Percentiles rank a stretch among this genome's conserved stretches.
Conservation (phyloP, 2,888 invertebrate genomes). For the Ennomos erosarius region DNA sequence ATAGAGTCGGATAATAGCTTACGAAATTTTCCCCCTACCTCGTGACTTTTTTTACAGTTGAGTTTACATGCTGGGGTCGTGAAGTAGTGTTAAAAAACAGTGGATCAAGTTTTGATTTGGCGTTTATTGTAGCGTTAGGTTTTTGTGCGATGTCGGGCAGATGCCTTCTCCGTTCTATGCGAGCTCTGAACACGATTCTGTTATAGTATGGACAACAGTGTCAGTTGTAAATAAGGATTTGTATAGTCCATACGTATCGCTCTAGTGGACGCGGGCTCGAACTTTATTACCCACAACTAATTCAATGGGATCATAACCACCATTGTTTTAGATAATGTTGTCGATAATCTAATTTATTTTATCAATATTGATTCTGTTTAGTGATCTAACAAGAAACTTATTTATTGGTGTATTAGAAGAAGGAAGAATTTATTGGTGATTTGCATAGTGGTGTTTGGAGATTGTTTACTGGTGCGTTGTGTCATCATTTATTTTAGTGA, state of each 20-base stretch:
- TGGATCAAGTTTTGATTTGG: slow-evolving; percentile 68
- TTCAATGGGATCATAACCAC: slow-evolving; percentile 56
- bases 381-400: slow-evolving; percentile 76
- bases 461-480: slow-evolving; percentile 72
- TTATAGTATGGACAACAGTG: slow-evolving; percentile 80
- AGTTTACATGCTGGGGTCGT: slow-evolving; percentile 77
- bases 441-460: slow-evolving; percentile 62
- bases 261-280: slow-evolving; percentile 67
- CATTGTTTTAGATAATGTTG: slow-evolving; percentile 49
- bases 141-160: slow-evolving; percentile 67
- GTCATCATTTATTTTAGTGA: slow-evolving; percentile 67
- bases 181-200: slow-evolving; percentile 70
- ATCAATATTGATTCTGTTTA: slow-evolving; percentile 38
- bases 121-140: slow-evolving; percentile 65
- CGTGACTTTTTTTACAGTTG: slow-evolving; percentile 82
- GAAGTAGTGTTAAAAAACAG: slow-evolving; percentile 79
- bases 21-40: slow-evolving; percentile 85
- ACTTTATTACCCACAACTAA: slow-evolving; percentile 60
- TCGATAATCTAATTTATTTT: slow-evolving; percentile 48
- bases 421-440: slow-evolving; percentile 65
- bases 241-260: slow-evolving; percentile 83
- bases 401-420: too few species aligned
- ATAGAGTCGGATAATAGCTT: slow-evolving; percentile 80
- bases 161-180: slow-evolving; percentile 76
- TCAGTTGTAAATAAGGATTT: slow-evolving; percentile 85